phyloP scores from a whole-genome alignment of 53 echinoderm and acorn worm species.

The Patiria pectinifera region DNA sequence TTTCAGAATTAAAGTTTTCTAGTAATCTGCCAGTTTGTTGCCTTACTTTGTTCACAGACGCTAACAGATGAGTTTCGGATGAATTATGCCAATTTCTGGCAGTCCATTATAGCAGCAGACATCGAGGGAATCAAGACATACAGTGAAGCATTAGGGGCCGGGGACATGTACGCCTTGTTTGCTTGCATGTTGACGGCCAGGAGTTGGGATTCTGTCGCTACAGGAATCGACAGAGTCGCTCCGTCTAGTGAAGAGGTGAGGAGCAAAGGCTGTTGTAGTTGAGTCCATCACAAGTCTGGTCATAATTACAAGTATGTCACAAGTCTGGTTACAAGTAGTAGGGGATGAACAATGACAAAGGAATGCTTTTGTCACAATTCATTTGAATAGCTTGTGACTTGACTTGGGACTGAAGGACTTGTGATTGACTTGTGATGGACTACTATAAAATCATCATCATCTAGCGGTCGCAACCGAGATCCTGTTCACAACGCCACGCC shows the following conservation, averaged over 20 bases:
- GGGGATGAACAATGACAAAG: too few relatives aligned
- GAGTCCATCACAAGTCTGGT: too few relatives aligned
- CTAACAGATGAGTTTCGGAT: constrained; percentile 92
- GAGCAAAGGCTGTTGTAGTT: not conserved
- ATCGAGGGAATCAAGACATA: constrained; percentile 90
- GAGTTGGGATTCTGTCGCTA: constrained; percentile 84
- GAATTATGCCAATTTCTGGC: constrained; percentile 96
- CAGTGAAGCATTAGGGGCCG: constrained; percentile 84
- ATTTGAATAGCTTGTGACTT: not conserved
- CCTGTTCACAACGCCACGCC: too few relatives aligned
- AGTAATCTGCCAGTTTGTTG: not conserved
- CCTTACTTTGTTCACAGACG: constrained; percentile 51
- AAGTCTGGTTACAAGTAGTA: too few relatives aligned
- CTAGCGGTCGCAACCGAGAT: too few relatives aligned
- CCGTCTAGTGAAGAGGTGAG: constrained; percentile 83
- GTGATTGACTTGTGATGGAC: not conserved
- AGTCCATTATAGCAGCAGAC: constrained; percentile 89
- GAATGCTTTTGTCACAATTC: too few relatives aligned
- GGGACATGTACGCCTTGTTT: constrained; percentile 94
- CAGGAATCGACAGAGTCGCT: constrained; percentile 90
- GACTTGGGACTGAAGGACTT: not conserved
- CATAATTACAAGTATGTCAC: too few relatives aligned
- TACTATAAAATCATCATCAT: too few relatives aligned
- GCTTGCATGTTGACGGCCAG: constrained; percentile 97
- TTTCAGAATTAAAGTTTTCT: too few relatives aligned